Evolutionary conservation across 1,140 invertebrate genomes (phyloP).

Genomic region (Helicorthomorpha holstii): DNA sequence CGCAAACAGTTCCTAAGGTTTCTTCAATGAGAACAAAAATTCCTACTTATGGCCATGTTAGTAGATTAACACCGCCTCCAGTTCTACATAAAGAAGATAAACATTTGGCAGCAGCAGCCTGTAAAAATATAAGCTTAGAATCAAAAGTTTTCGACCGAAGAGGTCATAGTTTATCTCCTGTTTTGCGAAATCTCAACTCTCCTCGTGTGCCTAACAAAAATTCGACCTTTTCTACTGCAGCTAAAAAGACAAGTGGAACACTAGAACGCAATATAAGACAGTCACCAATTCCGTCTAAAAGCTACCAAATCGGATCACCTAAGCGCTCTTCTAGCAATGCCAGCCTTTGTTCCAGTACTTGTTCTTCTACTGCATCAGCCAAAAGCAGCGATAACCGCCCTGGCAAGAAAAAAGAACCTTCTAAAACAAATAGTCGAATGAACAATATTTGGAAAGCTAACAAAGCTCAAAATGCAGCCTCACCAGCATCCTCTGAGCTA

Average conservation of each 20-base stretch:
- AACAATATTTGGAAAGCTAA: slow-evolving; percentile 70
- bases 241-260: slow-evolving; percentile 10
- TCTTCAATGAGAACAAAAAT: slow-evolving; percentile 18
- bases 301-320: too few relatives aligned
- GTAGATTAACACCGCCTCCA: slow-evolving; percentile 3
- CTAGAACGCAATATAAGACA: slow-evolving; percentile 12
- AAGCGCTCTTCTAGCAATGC: slow-evolving; percentile 37
- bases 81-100: slow-evolving; percentile 2
- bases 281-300: too few relatives aligned
- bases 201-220: slow-evolving; percentile 6
- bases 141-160: not conserved
- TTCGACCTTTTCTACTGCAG: slow-evolving; percentile 8
- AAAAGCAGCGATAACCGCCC: slow-evolving; percentile 28
- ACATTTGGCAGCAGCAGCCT: not conserved
- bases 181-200: slow-evolving; percentile 1
- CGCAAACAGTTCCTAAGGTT: slow-evolving; percentile 27
- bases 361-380: slow-evolving; percentile 13
- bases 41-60: slow-evolving; percentile 14
- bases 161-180: not conserved
- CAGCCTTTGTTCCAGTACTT: slow-evolving; percentile 33
- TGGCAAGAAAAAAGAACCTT: slow-evolving; percentile 25
- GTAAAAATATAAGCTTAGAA: not conserved
- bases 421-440: slow-evolving; percentile 68
- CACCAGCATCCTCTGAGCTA: not conserved
- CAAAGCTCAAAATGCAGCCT: slow-evolving; percentile 36